phyloP scores from a whole-genome alignment of 2,797 vertebrate species.

The Eurystomus glaucurus region DNA sequence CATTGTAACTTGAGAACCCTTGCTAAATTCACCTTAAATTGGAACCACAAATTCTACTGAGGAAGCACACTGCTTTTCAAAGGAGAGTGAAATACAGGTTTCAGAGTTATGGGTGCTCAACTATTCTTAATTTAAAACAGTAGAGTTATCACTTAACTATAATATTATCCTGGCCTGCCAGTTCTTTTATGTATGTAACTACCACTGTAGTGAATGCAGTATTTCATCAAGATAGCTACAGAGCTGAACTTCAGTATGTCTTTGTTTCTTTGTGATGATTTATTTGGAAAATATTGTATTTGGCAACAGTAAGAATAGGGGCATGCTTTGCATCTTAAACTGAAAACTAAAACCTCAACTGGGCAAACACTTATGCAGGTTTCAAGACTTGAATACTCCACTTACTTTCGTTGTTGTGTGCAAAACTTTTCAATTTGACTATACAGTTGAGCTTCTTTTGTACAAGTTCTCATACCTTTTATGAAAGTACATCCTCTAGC shows the following conservation, averaged over 20 bases:
- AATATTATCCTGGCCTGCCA: not conserved
- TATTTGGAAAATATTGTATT: conserved; percentile 32
- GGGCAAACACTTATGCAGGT: not conserved
- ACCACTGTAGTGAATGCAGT: not conserved
- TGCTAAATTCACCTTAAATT: not conserved
- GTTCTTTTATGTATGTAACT: not conserved
- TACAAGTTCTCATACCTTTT: not conserved
- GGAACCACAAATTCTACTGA: not conserved
- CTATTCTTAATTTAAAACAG: not conserved
- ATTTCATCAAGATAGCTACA: not conserved
- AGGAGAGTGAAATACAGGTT: not conserved
- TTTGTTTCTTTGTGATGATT: not conserved
- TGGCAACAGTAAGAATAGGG: not conserved
- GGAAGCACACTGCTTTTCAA: not conserved
- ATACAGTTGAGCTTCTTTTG: not conserved
- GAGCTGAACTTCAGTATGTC: not conserved
- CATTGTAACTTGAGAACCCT: not conserved
- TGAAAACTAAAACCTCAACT: not conserved
- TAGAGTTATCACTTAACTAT: not conserved
- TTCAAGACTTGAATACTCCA: not conserved
- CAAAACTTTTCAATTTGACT: not conserved
- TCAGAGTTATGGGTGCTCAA: not conserved
- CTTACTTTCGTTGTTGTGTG: not conserved
- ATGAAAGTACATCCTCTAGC: not conserved
- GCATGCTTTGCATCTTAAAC: not conserved